A percentile compares a stretch with the other conserved stretches of the same genome.
These are phyloP conservation scores for Halcyon malimbica DNA, from an alignment of 2,113 vertebrate species.

Conservation along the genomic window DNA sequence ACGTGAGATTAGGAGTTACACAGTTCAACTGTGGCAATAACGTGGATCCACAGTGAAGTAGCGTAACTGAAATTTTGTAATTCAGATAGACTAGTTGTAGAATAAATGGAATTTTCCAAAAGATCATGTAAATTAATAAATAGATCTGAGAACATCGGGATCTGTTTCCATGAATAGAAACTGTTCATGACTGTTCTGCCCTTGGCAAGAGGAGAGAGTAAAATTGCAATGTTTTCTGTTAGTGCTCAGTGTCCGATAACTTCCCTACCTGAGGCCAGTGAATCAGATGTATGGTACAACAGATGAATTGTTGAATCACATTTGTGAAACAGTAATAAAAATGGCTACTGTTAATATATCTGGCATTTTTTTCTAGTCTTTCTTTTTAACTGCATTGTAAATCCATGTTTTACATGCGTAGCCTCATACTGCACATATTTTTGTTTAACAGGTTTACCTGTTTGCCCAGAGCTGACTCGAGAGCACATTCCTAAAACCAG, in stretches of 20 bases:
- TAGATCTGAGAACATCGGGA: not conserved
- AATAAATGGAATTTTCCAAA: not conserved
- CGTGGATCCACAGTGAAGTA: not conserved
- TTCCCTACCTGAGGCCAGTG: not conserved
- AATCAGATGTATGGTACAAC: not conserved
- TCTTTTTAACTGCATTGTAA: not conserved
- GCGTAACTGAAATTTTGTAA: not conserved
- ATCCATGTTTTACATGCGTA: not conserved
- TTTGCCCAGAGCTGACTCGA: constrained; percentile 93
- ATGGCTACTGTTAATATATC: not conserved
- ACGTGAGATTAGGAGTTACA: not conserved
- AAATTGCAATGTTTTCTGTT: not conserved
- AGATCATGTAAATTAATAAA: not conserved
- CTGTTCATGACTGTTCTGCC: not conserved
- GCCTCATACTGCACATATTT: not conserved
- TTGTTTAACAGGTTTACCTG: constrained; percentile 84
- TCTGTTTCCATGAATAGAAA: not conserved
- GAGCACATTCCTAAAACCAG: constrained; percentile 90
- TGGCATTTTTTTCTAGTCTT: not conserved
- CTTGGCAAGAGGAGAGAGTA: not conserved
- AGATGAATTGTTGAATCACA: not conserved
- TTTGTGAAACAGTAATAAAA: not conserved
- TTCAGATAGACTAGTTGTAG: not conserved
- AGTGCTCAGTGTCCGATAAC: not conserved
- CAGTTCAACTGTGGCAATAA: not conserved